Evolutionary conservation across 2,888 invertebrate genomes (phyloP).

Genomic region (Tuberolachnus salignus): DNA sequence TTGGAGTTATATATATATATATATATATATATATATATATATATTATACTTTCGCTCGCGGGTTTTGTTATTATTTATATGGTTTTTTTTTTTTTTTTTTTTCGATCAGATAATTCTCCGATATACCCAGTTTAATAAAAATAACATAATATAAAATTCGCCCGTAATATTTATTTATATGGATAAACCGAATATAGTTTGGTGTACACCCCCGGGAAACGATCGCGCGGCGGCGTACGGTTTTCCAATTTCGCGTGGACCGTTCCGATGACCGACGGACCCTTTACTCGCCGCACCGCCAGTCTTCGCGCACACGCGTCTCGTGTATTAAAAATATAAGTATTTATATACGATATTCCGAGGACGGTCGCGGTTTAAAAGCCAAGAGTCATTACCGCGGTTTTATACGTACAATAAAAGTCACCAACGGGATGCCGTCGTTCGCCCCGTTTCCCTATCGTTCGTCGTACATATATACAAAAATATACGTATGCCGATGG

Average conservation of each 20-base stretch:
- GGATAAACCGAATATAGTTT: background rate
- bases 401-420: conserved; percentile 53
- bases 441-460: background rate
- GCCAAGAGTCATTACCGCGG: conserved; percentile 41
- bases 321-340: background rate
- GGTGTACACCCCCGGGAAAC: background rate
- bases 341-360: conserved; percentile 4
- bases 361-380: conserved; percentile 44
- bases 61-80: background rate
- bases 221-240: conserved; percentile 10
- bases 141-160: conserved; percentile 12
- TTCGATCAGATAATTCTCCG: conserved; percentile 25
- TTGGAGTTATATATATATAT: background rate
- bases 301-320: background rate
- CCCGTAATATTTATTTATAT: background rate
- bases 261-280: background rate
- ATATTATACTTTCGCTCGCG: background rate
- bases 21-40: too few relatives aligned
- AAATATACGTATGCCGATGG: background rate
- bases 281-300: background rate
- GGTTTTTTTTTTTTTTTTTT: conserved; percentile 34
- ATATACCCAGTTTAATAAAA: background rate
- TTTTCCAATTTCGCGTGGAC: conserved; percentile 31
- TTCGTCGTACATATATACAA: conserved; percentile 8
- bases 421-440: conserved; percentile 21